phyloP scores from a whole-genome alignment of 2,888 invertebrate genomes.

The Blomia tropicalis region DNA sequence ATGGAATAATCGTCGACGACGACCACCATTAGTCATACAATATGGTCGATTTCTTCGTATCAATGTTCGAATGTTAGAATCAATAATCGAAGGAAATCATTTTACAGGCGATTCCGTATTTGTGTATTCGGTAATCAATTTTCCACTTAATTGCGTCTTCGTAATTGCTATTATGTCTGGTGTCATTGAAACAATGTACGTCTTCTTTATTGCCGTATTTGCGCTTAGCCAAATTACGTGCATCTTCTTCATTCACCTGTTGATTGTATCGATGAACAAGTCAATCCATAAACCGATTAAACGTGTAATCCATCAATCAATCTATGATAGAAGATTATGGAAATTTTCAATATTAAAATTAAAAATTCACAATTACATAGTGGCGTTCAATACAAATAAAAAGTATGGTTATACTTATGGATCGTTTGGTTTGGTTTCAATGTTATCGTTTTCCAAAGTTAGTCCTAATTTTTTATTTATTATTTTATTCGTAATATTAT shows the following conservation, averaged over 20 bases:
- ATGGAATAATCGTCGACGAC: too few relatives aligned
- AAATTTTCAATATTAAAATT: background rate
- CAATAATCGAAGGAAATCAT: too few relatives aligned
- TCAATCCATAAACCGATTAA: background rate
- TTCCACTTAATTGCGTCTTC: background rate
- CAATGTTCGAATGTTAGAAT: too few relatives aligned
- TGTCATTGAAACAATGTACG: background rate
- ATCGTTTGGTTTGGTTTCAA: background rate
- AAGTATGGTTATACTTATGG: conserved; percentile 1
- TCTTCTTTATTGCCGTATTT: background rate
- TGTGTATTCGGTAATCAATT: background rate
- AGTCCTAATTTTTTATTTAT: too few relatives aligned
- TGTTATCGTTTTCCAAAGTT: background rate
- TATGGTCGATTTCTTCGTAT: too few relatives aligned
- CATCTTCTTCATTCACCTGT: background rate
- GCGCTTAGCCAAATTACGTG: background rate
- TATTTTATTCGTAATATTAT: too few relatives aligned
- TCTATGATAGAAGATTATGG: too few relatives aligned
- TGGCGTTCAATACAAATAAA: background rate
- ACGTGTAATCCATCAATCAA: background rate
- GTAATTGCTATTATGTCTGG: background rate
- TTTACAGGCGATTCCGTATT: background rate
- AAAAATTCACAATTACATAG: background rate
- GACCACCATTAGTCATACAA: too few relatives aligned
- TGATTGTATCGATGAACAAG: background rate